Evolutionary conservation across 2,113 vertebrate species (phyloP).

Genomic region (Irena cyanogastra): DNA sequence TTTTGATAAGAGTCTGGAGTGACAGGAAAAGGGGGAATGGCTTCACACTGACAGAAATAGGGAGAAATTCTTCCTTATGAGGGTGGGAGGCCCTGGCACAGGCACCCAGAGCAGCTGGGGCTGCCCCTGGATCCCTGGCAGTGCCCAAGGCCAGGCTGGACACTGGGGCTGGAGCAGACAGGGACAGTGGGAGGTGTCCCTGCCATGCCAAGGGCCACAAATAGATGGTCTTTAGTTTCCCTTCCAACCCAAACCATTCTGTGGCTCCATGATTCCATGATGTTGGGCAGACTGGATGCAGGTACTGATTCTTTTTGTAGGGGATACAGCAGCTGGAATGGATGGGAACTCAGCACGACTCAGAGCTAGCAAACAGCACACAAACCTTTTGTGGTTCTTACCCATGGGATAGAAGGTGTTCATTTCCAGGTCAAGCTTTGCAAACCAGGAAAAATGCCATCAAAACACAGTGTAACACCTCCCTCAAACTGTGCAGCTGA

Average conservation of each 20-base stretch:
- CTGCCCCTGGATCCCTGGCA: background rate
- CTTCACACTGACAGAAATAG: background rate
- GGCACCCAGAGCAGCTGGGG: background rate
- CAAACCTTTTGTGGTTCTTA: background rate
- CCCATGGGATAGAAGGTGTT: background rate
- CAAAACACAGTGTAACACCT: background rate
- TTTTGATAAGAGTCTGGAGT: background rate
- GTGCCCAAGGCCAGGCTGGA: background rate
- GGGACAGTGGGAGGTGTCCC: background rate
- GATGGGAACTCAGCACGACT: accelerated
- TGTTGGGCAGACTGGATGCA: background rate
- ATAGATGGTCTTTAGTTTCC: background rate
- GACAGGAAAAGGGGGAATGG: background rate
- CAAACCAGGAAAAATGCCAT: background rate
- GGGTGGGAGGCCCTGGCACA: background rate
- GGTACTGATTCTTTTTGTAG: background rate
- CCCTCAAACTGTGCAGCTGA: background rate
- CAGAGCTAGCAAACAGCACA: background rate
- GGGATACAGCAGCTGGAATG: background rate
- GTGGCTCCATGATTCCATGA: background rate
- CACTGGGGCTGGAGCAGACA: no score
- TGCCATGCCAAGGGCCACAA: background rate
- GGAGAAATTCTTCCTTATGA: background rate
- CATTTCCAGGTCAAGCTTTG: background rate
- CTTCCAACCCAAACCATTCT: background rate